Base-by-base conservation (phyloP, 2,888 invertebrate genomes). In the Sarcophaga carnaria region DNA sequence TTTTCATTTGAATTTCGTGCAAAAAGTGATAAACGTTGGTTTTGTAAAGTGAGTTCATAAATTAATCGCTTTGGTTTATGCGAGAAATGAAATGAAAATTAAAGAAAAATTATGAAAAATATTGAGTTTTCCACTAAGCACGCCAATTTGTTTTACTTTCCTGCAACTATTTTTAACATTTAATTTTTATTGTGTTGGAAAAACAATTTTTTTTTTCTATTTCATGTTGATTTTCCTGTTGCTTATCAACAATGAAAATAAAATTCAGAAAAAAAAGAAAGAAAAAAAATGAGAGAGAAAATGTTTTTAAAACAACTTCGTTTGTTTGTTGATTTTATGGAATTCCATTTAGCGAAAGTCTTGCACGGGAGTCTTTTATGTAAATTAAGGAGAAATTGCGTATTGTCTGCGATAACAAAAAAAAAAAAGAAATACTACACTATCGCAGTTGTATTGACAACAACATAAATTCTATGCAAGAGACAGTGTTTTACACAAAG, bases 241-340 rank as follows among this genome's bases (percentile, higher is more conserved):
- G 87, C 87, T 85, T 87, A 88, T 87, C 86, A 85, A 86, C 87
- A 79, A 70, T 49, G 81, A 45, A 37, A 49, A 20, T 37, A 60
- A 20, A 62, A 37, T 37, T 37, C 37, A 6, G 20, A 62, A 54
- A 5, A 3, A 5, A 3, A 54, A 54, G 14, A 3, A 17, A 54
- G 0, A 5, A 54, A 60, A 14, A n/a, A 60, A 20, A 22, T 14
- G 20, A 62, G 22, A 2, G 17, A 54, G 17, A 54, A 17, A 17
- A 14, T 14, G 4, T 4, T 14, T 17, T 71, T 47, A 25, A 71
- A 83, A 80, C 71, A 82, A 84, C 64, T 69, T 83, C n/a, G 47
- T 67, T 25, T 62, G 14, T 27, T 67, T 67, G 17, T 54, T 14
- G 14, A 14, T 5, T 54, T 12, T 54, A 17, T 37, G 10, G 37